A percentile compares a stretch with the other conserved stretches of the same genome.
Conservation (phyloP, 2,113 vertebrate species). For the Argyrosomus japonicus region DNA sequence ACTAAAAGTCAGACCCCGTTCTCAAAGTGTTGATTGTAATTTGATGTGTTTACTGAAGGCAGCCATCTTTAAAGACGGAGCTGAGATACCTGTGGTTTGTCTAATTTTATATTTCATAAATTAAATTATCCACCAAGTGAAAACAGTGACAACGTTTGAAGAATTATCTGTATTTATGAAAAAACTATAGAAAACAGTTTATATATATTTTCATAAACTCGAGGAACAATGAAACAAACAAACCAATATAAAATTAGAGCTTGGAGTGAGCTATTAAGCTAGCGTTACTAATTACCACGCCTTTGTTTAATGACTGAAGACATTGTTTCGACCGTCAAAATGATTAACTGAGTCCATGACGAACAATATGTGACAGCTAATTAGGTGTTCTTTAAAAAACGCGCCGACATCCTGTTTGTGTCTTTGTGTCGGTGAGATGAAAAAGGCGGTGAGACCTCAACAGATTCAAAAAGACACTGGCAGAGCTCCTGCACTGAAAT, state of each 20-base stretch:
- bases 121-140: not conserved
- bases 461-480: not conserved
- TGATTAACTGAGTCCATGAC: slow-evolving; percentile 59
- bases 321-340: slow-evolving; percentile 42
- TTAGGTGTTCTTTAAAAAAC: slow-evolving; percentile 54
- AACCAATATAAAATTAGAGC: slow-evolving; percentile 6
- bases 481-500: not conserved
- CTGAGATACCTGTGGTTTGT: not conserved
- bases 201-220: not conserved
- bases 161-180: no score
- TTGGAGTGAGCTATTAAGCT: slow-evolving; percentile 30
- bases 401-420: slow-evolving; percentile 23
- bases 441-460: not conserved
- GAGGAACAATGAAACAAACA: not conserved
- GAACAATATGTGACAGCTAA: slow-evolving; percentile 60
- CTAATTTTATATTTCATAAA: not conserved
- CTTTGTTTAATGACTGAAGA: slow-evolving; percentile 46
- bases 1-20: not conserved
- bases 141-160: not conserved
- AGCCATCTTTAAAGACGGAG: not conserved
- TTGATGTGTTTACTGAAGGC: not conserved
- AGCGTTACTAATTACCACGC: slow-evolving; percentile 39
- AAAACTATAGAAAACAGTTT: not conserved
- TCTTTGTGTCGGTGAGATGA: slow-evolving; percentile 45
- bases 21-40: slow-evolving; percentile 2